A percentile compares a stretch with the other conserved stretches of the same genome.
Evolutionary conservation across 2,113 vertebrate species (phyloP).

Genomic region (Chionis minor): DNA sequence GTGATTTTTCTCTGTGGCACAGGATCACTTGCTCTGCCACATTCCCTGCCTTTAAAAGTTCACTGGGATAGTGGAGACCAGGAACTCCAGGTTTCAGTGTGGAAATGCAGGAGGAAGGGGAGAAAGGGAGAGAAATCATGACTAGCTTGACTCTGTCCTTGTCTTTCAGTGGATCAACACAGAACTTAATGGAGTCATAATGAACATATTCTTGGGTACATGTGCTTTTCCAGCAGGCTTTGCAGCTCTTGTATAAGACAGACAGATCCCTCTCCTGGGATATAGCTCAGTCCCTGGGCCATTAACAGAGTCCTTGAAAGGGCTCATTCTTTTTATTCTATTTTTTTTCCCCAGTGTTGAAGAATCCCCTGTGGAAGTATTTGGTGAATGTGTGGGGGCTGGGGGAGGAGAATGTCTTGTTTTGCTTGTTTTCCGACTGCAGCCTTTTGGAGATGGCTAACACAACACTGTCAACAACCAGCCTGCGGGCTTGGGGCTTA

Average conservation of each 20-base stretch:
- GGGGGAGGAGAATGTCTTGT: not conserved
- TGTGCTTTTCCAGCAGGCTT: not conserved
- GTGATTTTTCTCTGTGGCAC: not conserved
- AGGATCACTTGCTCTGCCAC: not conserved
- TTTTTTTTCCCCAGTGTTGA: not conserved
- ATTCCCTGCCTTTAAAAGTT: not conserved
- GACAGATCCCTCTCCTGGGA: constrained; percentile 5
- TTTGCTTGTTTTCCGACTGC: not conserved
- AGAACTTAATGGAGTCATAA: not conserved
- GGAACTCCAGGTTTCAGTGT: not conserved
- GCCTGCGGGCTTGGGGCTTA: not conserved
- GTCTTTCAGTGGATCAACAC: not conserved
- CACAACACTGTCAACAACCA: not conserved
- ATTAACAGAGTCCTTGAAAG: constrained; percentile 6
- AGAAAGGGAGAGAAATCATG: not conserved
- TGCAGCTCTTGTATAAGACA: not conserved
- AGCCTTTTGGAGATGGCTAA: not conserved
- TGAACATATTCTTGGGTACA: not conserved
- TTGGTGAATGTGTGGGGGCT: not conserved
- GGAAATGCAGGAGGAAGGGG: not conserved
- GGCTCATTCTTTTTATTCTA: not conserved
- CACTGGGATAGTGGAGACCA: not conserved
- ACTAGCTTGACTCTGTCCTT: not conserved
- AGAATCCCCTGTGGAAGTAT: not conserved
- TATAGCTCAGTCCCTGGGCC: not conserved